phyloP scores from a whole-genome alignment of 2,888 invertebrate genomes.

The Synergus gifuensis region DNA sequence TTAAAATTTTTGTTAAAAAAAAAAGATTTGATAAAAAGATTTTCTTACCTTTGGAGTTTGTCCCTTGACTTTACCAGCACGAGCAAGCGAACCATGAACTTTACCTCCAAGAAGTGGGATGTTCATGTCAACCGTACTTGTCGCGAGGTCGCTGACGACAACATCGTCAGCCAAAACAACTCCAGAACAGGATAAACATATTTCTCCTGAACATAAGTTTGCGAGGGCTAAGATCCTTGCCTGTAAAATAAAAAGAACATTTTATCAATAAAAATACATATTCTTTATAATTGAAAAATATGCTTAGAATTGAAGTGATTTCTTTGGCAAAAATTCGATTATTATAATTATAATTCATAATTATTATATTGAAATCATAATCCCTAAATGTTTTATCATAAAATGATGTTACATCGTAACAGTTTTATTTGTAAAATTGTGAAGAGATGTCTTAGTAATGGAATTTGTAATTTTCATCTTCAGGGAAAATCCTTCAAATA shows the following conservation, averaged over 20 bases:
- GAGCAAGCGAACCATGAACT: conserved; percentile 99
- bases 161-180: conserved; percentile 85
- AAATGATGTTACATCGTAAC: too few species aligned
- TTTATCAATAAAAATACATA: neutral
- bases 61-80: conserved; percentile 99
- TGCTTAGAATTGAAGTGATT: conserved; percentile 23
- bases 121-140: conserved; percentile 87
- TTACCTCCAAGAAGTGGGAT: conserved; percentile 92
- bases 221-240: conserved; percentile 80
- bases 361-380: too few species aligned
- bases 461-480: too few species aligned
- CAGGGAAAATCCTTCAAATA: too few species aligned
- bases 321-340: too few species aligned
- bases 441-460: too few species aligned
- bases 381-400: too few species aligned
- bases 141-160: conserved; percentile 83
- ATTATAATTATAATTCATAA: too few species aligned
- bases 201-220: conserved; percentile 81
- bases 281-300: neutral
- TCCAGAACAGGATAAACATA: conserved; percentile 88
- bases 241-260: conserved; percentile 76
- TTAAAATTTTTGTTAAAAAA: neutral
- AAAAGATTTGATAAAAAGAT: conserved; percentile 17
- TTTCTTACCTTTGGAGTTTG: conserved; percentile 94
- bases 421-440: too few species aligned